phyloP scores from a whole-genome alignment of 2,113 vertebrate species.

The Stegostoma tigrinum region DNA sequence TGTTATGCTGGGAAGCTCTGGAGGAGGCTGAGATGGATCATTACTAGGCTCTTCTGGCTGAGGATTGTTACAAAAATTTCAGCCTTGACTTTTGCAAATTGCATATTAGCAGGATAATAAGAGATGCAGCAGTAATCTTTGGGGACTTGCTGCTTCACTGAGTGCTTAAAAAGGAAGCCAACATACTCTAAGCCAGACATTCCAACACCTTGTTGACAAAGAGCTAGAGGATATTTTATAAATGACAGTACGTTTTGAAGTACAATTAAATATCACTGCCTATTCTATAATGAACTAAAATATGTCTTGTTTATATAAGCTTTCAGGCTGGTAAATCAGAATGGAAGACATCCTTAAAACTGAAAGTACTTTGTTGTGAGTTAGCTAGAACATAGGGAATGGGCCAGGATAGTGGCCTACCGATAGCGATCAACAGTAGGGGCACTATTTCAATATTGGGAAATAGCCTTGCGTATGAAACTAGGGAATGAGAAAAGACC shows the following conservation, averaged over 20 bases:
- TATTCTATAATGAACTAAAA: not conserved
- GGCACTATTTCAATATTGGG: no score
- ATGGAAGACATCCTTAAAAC: not conserved
- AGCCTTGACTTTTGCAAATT: no score
- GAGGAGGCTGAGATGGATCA: no score
- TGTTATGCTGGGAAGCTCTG: no score
- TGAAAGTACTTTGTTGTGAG: not conserved
- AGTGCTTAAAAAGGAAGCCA: not conserved
- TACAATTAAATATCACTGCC: not conserved
- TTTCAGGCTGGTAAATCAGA: not conserved
- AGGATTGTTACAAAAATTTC: no score
- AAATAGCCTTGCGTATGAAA: no score
- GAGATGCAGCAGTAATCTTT: not conserved
- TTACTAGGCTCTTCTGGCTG: no score
- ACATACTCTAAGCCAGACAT: not conserved
- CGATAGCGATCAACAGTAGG: no score
- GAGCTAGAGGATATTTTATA: not conserved
- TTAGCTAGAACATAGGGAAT: not conserved
- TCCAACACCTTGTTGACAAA: not conserved
- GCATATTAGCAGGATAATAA: not conserved
- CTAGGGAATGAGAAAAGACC: no score
- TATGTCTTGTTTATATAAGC: not conserved
- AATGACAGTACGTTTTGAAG: not conserved
- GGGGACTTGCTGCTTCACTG: not conserved
- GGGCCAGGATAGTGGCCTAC: no score